phyloP scores from a whole-genome alignment of 2,113 vertebrate genomes.

The Mixornis gularis region DNA sequence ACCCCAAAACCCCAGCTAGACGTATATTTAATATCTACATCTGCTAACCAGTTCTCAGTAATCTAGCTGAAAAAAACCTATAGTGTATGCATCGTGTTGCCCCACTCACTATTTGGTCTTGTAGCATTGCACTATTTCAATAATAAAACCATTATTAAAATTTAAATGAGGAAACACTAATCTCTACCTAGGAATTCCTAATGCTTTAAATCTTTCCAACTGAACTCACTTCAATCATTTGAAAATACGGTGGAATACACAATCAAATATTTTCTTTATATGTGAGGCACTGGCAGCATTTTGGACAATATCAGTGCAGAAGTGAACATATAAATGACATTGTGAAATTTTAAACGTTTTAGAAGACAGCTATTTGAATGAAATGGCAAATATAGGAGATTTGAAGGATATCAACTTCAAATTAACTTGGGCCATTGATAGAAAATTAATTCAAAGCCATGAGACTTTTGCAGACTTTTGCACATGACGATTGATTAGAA shows the following conservation, averaged over 20 bases:
- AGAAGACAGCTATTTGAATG: not conserved
- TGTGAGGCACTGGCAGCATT: not conserved
- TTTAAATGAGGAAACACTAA: not conserved
- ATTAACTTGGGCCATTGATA: not conserved
- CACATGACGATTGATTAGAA: not conserved
- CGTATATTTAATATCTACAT: not conserved
- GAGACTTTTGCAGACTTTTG: not conserved
- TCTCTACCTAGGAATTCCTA: not conserved
- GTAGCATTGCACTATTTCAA: not conserved
- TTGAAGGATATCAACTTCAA: not conserved
- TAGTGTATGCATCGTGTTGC: not conserved
- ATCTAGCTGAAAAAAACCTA: rapidly evolving
- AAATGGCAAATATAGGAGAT: not conserved
- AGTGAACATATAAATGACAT: not conserved
- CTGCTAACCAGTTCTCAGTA: not conserved
- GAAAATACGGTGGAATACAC: not conserved
- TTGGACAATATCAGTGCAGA: not conserved
- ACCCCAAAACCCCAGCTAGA: rapidly evolving
- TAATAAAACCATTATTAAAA: not conserved
- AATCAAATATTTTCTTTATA: not conserved
- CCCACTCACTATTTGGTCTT: not conserved
- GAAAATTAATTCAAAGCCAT: not conserved
- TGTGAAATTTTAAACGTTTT: not conserved
- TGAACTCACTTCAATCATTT: not conserved
- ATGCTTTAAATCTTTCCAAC: not conserved